A percentile compares a stretch with the other conserved stretches of the same genome.
These are phyloP conservation scores for Artibeus lituratus DNA, from an alignment of 2,797 vertebrate genomes.

Conservation along the genomic window DNA sequence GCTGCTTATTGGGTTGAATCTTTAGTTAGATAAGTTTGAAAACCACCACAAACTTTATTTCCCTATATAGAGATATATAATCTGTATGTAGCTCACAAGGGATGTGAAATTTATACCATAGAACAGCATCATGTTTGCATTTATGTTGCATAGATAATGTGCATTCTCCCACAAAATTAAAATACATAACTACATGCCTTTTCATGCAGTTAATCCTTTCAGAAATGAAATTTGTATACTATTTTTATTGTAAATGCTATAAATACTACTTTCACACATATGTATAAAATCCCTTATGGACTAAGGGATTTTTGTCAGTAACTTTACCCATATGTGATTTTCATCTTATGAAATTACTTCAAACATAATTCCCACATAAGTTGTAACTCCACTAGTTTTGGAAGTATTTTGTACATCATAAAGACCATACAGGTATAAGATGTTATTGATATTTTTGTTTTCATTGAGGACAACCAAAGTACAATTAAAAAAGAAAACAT, in stretches of 20 bases:
- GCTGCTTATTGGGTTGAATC: neutral
- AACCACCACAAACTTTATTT: neutral
- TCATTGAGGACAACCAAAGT: neutral
- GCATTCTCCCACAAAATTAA: slow-evolving; percentile 17
- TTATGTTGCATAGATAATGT: neutral
- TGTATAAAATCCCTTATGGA: neutral
- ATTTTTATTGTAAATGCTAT: neutral
- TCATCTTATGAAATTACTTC: slow-evolving; percentile 7
- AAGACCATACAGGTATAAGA: neutral
- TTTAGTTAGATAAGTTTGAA: neutral
- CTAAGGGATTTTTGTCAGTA: neutral
- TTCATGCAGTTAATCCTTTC: neutral
- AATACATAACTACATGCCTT: neutral
- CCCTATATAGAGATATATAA: neutral
- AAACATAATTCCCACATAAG: neutral
- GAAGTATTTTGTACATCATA: neutral
- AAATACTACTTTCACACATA: neutral
- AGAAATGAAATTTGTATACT: neutral
- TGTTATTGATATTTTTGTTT: neutral
- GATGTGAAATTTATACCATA: neutral
- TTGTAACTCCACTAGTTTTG: neutral
- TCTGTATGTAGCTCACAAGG: neutral
- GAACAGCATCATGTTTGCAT: neutral
- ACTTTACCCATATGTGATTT: slow-evolving; percentile 41
- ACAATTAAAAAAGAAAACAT: neutral